A percentile compares a stretch with the other conserved stretches of the same genome.
Evolutionary conservation across 1,140 invertebrate genomes (phyloP).

Genomic region (Drosophila leontia): DNA sequence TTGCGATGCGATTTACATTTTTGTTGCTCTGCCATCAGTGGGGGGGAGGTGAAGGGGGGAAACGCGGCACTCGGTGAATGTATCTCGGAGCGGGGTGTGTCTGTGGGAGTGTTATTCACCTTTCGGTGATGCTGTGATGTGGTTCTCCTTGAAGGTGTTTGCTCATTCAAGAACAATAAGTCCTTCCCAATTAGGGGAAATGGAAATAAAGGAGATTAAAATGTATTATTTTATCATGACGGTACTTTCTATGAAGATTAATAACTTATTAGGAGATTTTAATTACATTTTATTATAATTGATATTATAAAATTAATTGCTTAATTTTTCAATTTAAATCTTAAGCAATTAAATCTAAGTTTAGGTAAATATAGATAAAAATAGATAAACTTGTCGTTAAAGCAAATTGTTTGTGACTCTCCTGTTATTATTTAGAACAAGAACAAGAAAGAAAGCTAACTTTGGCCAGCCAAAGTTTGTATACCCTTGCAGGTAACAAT

Average conservation of each 20-base stretch:
- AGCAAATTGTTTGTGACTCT: too few species aligned
- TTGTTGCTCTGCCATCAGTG: constrained; percentile 3
- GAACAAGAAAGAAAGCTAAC: too few species aligned
- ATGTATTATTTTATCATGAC: too few species aligned
- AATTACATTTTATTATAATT: too few species aligned
- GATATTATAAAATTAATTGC: not conserved
- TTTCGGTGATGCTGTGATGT: not conserved
- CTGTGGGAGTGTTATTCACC: constrained; percentile 55
- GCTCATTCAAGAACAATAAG: constrained; percentile 2
- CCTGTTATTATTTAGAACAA: too few species aligned
- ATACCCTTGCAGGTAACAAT: too few species aligned
- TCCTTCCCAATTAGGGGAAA: constrained; percentile 5
- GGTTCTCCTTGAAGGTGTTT: constrained; percentile 16
- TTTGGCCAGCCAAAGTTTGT: too few species aligned
- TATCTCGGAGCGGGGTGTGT: constrained; percentile 1
- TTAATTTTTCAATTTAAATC: not conserved
- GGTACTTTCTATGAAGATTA: too few species aligned
- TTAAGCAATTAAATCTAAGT: not conserved
- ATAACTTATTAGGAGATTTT: not conserved
- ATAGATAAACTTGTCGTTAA: too few species aligned
- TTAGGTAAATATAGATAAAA: not conserved
- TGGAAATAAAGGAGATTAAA: not conserved
- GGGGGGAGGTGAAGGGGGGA: not conserved
- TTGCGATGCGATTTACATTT: constrained; percentile 22
- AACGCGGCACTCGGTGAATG: not conserved